Evolutionary conservation across 2,888 invertebrate species (phyloP), one percentile per base, ranked within the genome.

Genomic region (Rapana venosa): DNA sequence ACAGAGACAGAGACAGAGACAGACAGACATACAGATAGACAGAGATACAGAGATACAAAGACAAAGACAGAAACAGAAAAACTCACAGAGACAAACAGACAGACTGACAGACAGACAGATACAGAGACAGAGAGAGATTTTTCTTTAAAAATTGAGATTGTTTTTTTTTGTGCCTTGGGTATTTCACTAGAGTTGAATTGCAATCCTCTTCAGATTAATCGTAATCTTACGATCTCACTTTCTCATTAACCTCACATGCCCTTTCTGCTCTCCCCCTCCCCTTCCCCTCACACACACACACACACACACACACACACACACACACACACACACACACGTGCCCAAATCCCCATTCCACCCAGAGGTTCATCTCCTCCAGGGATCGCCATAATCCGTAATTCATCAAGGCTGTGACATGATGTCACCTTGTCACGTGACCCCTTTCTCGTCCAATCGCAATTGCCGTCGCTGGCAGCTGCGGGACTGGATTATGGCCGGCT

Each of bases 391-490:
- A 77, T 77, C 74, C 74, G 74, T n/a, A 13, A n/a, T 30, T 30
- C 74, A 30, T 77, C 74, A 77, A 30, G 74, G 74, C 74, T 32
- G 74, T 77, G 74, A 77, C 74, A n/a, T 74, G 30, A 77, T 77
- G 74, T 77, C 74, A 77, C 74, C 74, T 74, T 26, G 74, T 74
- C 74, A 74, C 74, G n/a, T 74, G 74, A 74, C 74, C 74, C 30
- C 74, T 74, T 74, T 74, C 30, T 30, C 74, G 30, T 30, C 74
- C 74, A 74, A 74, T 74, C 74, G 74, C 20, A 26, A 74, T 74
- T 74, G 74, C 74, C n/a, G 74, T 77, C 74, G 74, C 74, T 77
- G 13, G 74, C 32, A 77, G 30, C 74, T 77, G 74, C 74, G 74
- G 30, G 74, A 77, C 74, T 77, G 30, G 30, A 30, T 30, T 77